These are phyloP conservation scores for Malurus alboscapulatus DNA, from an alignment of 2,113 vertebrate species.

Conservation along the genomic window DNA sequence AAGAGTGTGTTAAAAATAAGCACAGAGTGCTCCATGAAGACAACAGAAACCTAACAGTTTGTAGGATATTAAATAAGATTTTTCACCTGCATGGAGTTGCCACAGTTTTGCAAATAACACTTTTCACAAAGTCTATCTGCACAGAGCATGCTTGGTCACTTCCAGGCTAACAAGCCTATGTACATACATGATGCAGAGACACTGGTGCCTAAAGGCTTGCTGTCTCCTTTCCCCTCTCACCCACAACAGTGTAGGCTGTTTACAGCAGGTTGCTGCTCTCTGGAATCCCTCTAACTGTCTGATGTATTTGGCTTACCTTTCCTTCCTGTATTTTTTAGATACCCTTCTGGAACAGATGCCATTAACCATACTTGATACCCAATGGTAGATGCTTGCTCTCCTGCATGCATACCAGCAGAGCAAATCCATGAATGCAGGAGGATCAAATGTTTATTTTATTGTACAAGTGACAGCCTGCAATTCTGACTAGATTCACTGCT, in stretches of 20 bases:
- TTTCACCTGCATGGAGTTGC: not conserved
- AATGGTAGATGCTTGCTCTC: not conserved
- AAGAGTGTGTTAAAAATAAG: not conserved
- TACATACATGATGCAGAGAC: not conserved
- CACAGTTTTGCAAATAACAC: not conserved
- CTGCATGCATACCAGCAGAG: not conserved
- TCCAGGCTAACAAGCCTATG: not conserved
- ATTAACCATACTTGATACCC: not conserved
- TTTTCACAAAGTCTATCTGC: not conserved
- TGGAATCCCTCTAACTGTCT: not conserved
- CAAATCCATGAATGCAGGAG: not conserved
- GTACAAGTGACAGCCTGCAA: not conserved
- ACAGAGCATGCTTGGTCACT: not conserved
- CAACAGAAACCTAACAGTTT: not conserved
- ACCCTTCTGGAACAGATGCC: not conserved
- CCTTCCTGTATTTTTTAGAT: not conserved
- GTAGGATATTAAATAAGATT: not conserved
- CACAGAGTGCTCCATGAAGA: not conserved
- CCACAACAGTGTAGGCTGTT: not conserved
- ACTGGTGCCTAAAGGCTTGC: not conserved
- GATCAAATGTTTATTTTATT: not conserved
- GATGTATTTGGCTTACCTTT: not conserved
- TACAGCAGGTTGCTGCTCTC: not conserved
- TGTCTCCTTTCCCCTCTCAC: not conserved
- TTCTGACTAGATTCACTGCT: not conserved